Percentiles rank a stretch among this genome's conserved stretches.
phyloP scores from a whole-genome alignment of 2,113 vertebrate genomes.

The Rhabdomys dilectus region DNA sequence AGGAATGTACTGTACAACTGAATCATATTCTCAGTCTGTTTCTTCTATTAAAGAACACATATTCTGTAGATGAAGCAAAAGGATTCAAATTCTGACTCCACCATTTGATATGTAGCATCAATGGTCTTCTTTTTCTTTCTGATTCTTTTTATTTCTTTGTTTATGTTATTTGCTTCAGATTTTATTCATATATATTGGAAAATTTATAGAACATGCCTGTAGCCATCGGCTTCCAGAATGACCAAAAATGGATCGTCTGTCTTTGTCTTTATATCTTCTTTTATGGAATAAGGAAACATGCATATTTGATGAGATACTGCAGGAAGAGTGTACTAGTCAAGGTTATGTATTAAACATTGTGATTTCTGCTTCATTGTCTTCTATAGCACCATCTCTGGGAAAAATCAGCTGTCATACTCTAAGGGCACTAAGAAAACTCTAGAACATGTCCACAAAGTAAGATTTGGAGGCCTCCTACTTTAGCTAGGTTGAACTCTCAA shows the following conservation, averaged over 20 bases:
- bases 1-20: too few relatives aligned
- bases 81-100: neutral
- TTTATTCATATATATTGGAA: neutral
- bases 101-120: neutral
- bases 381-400: neutral
- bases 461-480: neutral
- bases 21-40: too few relatives aligned
- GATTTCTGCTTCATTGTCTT: neutral
- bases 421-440: neutral
- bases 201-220: neutral
- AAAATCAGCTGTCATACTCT: neutral
- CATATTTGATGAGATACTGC: too few relatives aligned
- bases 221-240: neutral
- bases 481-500: neutral
- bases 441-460: neutral
- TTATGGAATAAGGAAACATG: neutral
- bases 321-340: neutral
- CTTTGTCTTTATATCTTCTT: neutral
- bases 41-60: neutral
- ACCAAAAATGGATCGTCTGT: too few relatives aligned
- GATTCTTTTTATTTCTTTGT: too few relatives aligned
- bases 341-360: neutral
- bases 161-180: neutral
- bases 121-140: neutral
- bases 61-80: neutral